Evolutionary conservation across 1,140 invertebrate genomes (phyloP).

Genomic region (Vanessa tameamea): DNA sequence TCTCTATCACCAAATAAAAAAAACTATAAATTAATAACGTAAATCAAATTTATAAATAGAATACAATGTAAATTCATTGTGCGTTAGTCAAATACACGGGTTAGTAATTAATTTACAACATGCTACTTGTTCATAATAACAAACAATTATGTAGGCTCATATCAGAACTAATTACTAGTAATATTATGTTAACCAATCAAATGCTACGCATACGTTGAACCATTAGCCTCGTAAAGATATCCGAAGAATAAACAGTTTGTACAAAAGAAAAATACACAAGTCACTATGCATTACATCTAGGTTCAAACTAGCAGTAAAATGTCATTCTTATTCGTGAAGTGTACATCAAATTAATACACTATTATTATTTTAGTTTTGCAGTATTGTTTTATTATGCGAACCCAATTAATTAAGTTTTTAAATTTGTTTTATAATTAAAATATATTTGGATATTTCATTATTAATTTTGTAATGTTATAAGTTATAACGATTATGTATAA

Average conservation of each 20-base stretch:
- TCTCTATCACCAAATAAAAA: too few species aligned
- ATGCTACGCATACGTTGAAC: conserved; percentile 20
- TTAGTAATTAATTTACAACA: conserved; percentile 3
- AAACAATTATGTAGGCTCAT: conserved; percentile 24
- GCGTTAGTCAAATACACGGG: conserved; percentile 1
- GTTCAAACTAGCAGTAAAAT: conserved; percentile 1
- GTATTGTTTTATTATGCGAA: too few species aligned
- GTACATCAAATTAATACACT: too few species aligned
- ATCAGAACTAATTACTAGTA: conserved; percentile 37
- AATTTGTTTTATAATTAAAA: too few species aligned
- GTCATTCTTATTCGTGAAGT: too few species aligned
- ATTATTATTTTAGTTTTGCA: too few species aligned
- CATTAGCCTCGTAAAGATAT: conserved; percentile 35
- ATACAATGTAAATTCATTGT: not conserved
- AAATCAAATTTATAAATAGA: not conserved
- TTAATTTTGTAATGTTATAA: too few species aligned
- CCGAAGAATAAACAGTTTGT: conserved; percentile 17
- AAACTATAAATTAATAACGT: not conserved
- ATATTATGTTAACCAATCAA: conserved; percentile 33
- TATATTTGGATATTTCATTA: too few species aligned
- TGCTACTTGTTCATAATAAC: not conserved
- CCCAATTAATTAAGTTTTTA: too few species aligned
- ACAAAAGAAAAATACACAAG: not conserved
- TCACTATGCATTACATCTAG: not conserved
- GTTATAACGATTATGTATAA: too few species aligned